Evolutionary conservation across 1,140 invertebrate genomes (phyloP), one percentile per base, ranked within the genome.

Genomic region (Drosophila tristis): DNA sequence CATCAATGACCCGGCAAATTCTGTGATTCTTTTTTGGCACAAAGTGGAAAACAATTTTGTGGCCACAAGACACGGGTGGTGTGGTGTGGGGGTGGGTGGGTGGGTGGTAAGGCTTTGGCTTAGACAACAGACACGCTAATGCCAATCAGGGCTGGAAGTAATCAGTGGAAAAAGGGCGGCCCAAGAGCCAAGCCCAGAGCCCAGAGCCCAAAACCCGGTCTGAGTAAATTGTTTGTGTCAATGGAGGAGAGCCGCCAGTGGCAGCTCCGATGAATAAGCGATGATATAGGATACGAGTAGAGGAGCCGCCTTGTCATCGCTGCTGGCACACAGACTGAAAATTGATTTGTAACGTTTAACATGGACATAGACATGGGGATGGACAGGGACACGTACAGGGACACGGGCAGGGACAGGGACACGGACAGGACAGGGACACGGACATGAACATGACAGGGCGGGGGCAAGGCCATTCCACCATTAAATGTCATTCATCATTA

Each of bases 401-500:
- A 39, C 35, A 11, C 3, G 9, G 3, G 4, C 31, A 9, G 0
- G 29, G 29, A 8, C 6, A 31, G 0, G 31, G 31, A 35, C 31
- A 35, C 2, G 29, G n/a, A n/a, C n/a, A n/a, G n/a, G n/a, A n/a
- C n/a, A n/a, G n/a, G n/a, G 29, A 31, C 29, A 31, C 7, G 6
- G 43, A n/a, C 62, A 39, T 25, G 44, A 42, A 35, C 61, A 64
- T 8, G 29, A 31, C 8, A 31, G 3, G 29, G 31, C 25, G 23
- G 16, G 35, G 60, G 53, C 60, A 29, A 68, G 23, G 67, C 64
- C 47, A 61, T 62, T 48, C 57, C 65, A 60, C 78, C 68, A 87
- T 87, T 76, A 82, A 82, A 87, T 89, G 84, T 89, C 84, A 87
- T 87, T 87, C 84, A 87, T 87, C 84, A 87, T 87, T 87, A 87